Percentiles rank a stretch among this genome's conserved stretches.
These are phyloP conservation scores for Microplitis demolitor DNA, from an alignment of 1,140 invertebrate species.

Conservation along the genomic window DNA sequence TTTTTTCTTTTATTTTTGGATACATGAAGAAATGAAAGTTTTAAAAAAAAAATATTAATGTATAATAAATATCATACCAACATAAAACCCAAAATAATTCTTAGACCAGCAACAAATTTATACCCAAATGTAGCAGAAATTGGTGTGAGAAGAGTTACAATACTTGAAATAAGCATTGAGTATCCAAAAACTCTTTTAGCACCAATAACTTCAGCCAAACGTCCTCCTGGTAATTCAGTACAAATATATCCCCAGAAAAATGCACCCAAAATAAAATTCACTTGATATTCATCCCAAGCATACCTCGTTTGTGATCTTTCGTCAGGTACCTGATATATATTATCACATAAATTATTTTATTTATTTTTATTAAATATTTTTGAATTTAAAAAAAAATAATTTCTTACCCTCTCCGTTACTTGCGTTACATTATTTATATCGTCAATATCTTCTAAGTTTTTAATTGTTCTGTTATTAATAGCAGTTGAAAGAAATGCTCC, in stretches of 20 bases:
- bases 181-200: conserved; percentile 82
- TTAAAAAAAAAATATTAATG: background rate
- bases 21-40: no score
- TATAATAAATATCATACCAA: conserved; percentile 53
- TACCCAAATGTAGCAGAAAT: conserved; percentile 69
- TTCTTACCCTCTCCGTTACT: background rate
- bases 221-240: conserved; percentile 85
- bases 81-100: conserved; percentile 75
- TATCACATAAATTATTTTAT: background rate
- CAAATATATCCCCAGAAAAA: conserved; percentile 92
- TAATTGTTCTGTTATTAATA: background rate
- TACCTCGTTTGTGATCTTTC: conserved; percentile 60
- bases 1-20: no score
- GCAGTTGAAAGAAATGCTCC: background rate
- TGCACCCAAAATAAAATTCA: conserved; percentile 79
- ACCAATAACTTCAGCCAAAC: conserved; percentile 82
- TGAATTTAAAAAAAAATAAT: background rate
- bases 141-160: conserved; percentile 83
- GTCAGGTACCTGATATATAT: conserved; percentile 23
- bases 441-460: background rate
- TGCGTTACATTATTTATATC: no score
- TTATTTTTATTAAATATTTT: background rate
- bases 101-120: conserved; percentile 66
- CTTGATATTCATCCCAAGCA: conserved; percentile 73
- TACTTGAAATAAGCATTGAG: conserved; percentile 81